phyloP scores from a whole-genome alignment of 2,797 vertebrate species.

The Periparus ater region DNA sequence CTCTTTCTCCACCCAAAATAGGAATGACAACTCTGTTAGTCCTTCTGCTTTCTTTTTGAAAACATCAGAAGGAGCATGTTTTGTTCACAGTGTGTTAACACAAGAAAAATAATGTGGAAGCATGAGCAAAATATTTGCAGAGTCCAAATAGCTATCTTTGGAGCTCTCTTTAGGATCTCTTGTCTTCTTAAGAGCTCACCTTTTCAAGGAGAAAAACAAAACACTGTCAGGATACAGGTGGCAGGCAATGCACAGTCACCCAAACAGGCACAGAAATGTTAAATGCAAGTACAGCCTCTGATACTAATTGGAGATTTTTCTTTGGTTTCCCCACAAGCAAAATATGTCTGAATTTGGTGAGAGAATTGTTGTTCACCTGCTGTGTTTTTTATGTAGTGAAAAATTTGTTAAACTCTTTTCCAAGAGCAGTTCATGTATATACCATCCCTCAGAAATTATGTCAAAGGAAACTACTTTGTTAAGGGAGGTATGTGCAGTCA shows the following conservation, averaged over 20 bases:
- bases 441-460: background rate
- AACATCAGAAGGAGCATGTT: background rate
- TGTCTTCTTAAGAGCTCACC: background rate
- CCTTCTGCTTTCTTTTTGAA: background rate
- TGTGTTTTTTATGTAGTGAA: background rate
- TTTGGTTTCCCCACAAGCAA: background rate
- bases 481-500: background rate
- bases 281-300: background rate
- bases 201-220: background rate
- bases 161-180: background rate
- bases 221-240: background rate
- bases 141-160: background rate
- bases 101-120: background rate
- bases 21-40: background rate
- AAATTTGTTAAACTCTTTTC: background rate
- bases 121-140: background rate
- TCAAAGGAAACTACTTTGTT: background rate
- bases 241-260: background rate
- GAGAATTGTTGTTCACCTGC: background rate
- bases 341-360: background rate
- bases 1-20: background rate
- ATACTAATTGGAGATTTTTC: background rate
- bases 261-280: background rate
- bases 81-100: background rate
- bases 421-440: background rate